Percentiles rank a stretch among this genome's conserved stretches.
phyloP scores from a whole-genome alignment of 2,113 vertebrate genomes.

The Synodontis membranacea region DNA sequence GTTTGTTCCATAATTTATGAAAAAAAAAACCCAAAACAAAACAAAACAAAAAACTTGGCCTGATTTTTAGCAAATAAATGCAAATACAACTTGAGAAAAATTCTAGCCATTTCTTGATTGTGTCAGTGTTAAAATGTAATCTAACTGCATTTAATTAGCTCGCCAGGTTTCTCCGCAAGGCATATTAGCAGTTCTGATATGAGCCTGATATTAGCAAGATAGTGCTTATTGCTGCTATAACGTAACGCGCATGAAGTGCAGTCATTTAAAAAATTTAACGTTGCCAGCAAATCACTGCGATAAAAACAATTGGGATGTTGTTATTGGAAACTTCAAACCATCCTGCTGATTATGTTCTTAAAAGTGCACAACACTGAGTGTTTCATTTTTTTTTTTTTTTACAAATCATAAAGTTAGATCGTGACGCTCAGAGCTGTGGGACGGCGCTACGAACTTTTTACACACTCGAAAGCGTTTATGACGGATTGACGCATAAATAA shows the following conservation, averaged over 20 bases:
- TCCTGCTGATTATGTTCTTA: neutral
- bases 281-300: too few relatives aligned
- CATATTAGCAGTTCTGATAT: neutral
- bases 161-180: neutral
- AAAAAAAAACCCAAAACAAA: too few relatives aligned
- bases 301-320: too few relatives aligned
- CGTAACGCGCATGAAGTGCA: too few relatives aligned
- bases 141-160: neutral
- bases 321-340: neutral
- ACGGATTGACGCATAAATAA: neutral
- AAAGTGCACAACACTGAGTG: too few relatives aligned
- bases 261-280: too few relatives aligned
- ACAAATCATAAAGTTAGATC: neutral
- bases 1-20: neutral
- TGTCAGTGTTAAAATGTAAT: neutral
- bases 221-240: too few relatives aligned
- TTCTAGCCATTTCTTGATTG: neutral
- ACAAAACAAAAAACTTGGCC: too few relatives aligned
- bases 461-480: neutral
- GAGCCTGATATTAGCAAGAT: neutral
- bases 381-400: neutral
- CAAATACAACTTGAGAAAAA: neutral
- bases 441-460: neutral
- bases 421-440: neutral
- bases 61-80: neutral